Conservation (phyloP, 2,888 invertebrate genomes). For the Drosophila formosana region DNA sequence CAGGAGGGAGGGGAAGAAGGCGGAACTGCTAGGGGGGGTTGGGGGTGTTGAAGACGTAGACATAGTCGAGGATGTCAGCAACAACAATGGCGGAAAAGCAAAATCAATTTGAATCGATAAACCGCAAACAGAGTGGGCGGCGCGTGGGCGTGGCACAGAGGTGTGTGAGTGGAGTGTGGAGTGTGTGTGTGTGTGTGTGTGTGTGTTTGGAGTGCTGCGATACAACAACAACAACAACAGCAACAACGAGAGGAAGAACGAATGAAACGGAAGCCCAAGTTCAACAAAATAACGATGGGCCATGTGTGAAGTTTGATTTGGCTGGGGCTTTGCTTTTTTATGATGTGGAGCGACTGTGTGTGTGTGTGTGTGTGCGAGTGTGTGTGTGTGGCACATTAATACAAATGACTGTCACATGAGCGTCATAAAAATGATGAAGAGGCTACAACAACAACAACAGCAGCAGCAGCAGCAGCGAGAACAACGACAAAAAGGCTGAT, state of each 20-base stretch:
- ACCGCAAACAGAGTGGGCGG: conserved; percentile 68
- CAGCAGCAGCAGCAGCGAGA: conserved; percentile 24
- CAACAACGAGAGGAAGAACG: not conserved
- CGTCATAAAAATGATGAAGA: conserved; percentile 78
- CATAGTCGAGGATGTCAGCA: conserved; percentile 56
- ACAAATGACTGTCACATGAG: conserved; percentile 79
- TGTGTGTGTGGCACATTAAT: conserved; percentile 67
- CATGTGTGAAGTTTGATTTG: conserved; percentile 64
- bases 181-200: conserved; percentile 1
- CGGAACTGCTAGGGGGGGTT: not conserved
- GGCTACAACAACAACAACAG: conserved; percentile 39
- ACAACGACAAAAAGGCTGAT: conserved; percentile 56
- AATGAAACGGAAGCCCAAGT: conserved; percentile 46
- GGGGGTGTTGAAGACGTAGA: conserved; percentile 38
- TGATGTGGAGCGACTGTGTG: conserved; percentile 36
- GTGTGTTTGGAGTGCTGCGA: conserved; percentile 11
- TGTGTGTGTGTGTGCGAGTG: conserved; percentile 30
- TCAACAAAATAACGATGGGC: conserved; percentile 48
- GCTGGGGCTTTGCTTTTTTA: conserved; percentile 42
- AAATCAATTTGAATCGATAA: conserved; percentile 78
- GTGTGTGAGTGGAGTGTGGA: not conserved
- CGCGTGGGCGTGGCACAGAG: not conserved
- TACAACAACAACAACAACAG: conserved; percentile 4
- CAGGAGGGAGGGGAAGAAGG: not conserved
- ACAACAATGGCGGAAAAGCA: conserved; percentile 57